Base-by-base conservation (phyloP, 2,113 vertebrate genomes). In the Osmerus mordax region DNA sequence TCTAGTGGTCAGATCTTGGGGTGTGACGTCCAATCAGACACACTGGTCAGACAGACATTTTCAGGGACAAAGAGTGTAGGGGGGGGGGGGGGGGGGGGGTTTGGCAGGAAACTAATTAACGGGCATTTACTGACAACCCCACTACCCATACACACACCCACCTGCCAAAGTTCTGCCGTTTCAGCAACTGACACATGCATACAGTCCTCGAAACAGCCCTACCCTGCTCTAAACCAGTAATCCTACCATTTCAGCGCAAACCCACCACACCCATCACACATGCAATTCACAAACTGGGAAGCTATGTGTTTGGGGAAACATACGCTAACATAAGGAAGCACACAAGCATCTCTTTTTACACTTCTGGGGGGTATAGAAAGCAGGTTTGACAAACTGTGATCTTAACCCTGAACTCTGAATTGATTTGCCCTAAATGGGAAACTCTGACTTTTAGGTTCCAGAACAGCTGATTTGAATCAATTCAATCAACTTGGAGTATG, bases 41-140 rank as follows among this genome's bases (percentile, higher is more conserved):
- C 64, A 71, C 59, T 75, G 80, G 82, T 82, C 80, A 82, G 76
- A 81, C 86, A 81, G 81, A 74, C 76, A 74, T 75, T 76, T 72
- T 65, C 13, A 1, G n/a, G 67, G 77, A 90, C 87, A 90, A 90
- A 85, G 69, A 77, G 75, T 14, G 0, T 6, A 13, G 2, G 28
- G 61, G 52, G 74, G 74, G 23, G 23, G 23, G 52, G 4, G 70
- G 81, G 83, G 83, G 53, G 4, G 70, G 81, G 83, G 83, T 51
- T 86, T 88, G 87, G 81, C 77, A 85, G 80, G 81, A 85, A 82
- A 78, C 80, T 81, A 79, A 86, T 79, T 78, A 85, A 83, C 79
- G 87, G 83, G 32, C 74, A 86, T 87, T 81, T 87, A 81, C 79
- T 84, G 88, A 71, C 71, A 74, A 73, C 72, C 67, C 36, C 63